Evolutionary conservation across 2,888 invertebrate species (phyloP).

Genomic region (Cryptops parisi): DNA sequence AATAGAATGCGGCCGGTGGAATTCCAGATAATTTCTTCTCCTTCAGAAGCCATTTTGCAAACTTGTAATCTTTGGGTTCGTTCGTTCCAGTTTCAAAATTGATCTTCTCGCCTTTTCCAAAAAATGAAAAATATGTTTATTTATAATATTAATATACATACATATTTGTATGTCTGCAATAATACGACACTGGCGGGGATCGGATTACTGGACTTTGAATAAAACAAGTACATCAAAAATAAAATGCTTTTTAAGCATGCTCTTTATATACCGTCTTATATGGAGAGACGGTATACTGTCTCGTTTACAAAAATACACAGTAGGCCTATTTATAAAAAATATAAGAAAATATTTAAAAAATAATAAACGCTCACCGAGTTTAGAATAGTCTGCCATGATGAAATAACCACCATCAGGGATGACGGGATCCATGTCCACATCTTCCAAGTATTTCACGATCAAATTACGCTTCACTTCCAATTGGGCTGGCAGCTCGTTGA

Average conservation of each 20-base stretch:
- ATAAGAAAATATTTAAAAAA: neutral
- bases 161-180: no score
- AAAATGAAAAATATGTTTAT: conserved; percentile 14
- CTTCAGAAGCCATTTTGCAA: conserved; percentile 91
- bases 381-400: conserved; percentile 83
- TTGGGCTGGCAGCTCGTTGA: conserved; percentile 56
- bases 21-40: conserved; percentile 85
- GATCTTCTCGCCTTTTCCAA: conserved; percentile 49
- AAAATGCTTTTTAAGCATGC: no score
- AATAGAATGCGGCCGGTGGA: conserved; percentile 89
- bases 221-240: no score
- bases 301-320: neutral
- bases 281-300: no score
- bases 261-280: no score
- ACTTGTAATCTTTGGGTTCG: conserved; percentile 61
- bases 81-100: conserved; percentile 44
- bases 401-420: conserved; percentile 97
- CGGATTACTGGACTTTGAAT: no score
- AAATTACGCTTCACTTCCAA: conserved; percentile 62
- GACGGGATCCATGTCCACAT: conserved; percentile 76
- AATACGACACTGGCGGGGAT: no score
- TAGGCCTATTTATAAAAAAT: neutral
- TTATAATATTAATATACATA: neutral
- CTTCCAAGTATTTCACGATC: conserved; percentile 54
- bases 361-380: conserved; percentile 41